phyloP scores from a whole-genome alignment of 2,888 invertebrate genomes.

The Noctua pronuba region DNA sequence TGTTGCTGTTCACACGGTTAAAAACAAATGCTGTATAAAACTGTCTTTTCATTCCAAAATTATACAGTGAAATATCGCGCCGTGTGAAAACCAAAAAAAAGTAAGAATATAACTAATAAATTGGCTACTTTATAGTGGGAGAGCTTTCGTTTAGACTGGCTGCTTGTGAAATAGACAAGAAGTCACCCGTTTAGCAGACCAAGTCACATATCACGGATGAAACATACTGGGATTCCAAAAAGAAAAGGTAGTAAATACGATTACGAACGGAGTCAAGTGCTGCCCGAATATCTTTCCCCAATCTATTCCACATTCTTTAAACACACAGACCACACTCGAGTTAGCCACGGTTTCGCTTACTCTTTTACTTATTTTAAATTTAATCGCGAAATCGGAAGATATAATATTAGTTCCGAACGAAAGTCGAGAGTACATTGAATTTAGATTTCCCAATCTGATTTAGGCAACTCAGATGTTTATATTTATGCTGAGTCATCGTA shows the following conservation, averaged over 20 bases:
- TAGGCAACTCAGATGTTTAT: constrained; percentile 25
- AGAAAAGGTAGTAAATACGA: constrained; percentile 19
- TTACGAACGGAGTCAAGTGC: constrained; percentile 48
- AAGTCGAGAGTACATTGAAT: constrained; percentile 30
- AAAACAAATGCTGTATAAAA: background rate
- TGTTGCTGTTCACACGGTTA: background rate
- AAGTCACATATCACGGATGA: too few relatives aligned
- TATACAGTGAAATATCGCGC: background rate
- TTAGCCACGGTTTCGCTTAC: background rate
- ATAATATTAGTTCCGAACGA: background rate
- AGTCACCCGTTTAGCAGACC: background rate
- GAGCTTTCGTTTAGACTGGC: background rate
- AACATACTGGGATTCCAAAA: background rate
- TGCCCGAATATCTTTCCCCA: constrained; percentile 10
- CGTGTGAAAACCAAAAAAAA: background rate
- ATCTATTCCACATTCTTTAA: constrained; percentile 8
- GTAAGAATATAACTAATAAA: background rate
- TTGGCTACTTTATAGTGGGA: background rate
- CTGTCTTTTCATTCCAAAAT: background rate
- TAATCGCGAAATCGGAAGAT: background rate
- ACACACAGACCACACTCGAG: constrained; percentile 8
- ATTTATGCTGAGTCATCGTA: constrained; percentile 29
- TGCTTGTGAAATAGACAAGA: background rate
- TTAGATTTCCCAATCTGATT: constrained; percentile 36
- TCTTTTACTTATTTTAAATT: background rate